Percentiles rank a stretch among this genome's conserved stretches.
Conservation (phyloP, 1,140 invertebrate genomes). For the Nixonia krombeini region DNA sequence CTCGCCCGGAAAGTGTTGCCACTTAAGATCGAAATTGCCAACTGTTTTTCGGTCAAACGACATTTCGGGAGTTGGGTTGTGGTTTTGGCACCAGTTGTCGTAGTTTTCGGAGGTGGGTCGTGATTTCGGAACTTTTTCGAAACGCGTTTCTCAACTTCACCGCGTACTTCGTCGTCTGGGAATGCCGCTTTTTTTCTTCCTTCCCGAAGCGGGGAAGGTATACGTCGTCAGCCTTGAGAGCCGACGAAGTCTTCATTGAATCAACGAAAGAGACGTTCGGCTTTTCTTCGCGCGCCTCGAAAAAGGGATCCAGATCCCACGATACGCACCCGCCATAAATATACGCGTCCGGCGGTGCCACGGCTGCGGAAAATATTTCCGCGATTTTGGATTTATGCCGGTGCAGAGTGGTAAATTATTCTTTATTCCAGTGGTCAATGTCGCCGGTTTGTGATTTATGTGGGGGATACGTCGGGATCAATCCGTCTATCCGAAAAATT, state of each 20-base stretch:
- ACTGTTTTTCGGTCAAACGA: too few relatives aligned
- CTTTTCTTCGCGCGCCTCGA: slow-evolving; percentile 1
- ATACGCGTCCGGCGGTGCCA: slow-evolving; percentile 1
- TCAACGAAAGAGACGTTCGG: neutral
- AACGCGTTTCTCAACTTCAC: neutral
- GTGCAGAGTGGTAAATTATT: slow-evolving; percentile 34
- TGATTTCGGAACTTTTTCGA: too few relatives aligned
- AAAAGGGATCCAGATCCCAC: slow-evolving; percentile 13
- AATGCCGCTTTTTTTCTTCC: neutral
- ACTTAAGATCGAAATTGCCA: too few relatives aligned
- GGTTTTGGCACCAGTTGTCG: too few relatives aligned
- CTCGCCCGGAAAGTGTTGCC: too few relatives aligned
- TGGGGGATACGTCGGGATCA: slow-evolving; percentile 36
- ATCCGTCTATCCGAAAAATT: slow-evolving; percentile 16
- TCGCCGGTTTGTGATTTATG: slow-evolving; percentile 35
- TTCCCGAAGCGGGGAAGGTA: neutral
- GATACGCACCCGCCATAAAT: slow-evolving; percentile 15
- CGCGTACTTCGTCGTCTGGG: neutral
- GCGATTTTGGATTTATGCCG: slow-evolving; percentile 40
- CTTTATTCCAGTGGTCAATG: slow-evolving; percentile 29
- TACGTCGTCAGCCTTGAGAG: neutral
- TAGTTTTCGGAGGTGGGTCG: too few relatives aligned
- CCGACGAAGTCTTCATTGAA: neutral
- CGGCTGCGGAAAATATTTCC: slow-evolving; percentile 35
- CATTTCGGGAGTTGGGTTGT: too few relatives aligned